Percentiles rank a stretch among this genome's conserved stretches.
These are phyloP conservation scores for Ormyrus thymus DNA, from an alignment of 2,888 invertebrate genomes.

Conservation along the genomic window DNA sequence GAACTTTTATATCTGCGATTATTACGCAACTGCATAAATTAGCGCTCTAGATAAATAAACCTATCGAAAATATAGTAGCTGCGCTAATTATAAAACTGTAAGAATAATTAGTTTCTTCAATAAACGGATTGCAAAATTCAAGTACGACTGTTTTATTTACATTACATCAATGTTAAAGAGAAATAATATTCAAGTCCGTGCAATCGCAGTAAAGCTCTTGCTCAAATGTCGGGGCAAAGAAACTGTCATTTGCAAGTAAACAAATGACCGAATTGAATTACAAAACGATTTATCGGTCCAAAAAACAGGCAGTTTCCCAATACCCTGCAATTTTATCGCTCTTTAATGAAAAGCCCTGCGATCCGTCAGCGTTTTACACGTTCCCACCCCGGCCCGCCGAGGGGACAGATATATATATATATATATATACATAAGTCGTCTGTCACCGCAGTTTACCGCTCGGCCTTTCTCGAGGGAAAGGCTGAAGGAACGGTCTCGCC, in stretches of 20 bases:
- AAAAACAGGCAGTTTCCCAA: not conserved
- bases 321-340: not conserved
- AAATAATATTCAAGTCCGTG: not conserved
- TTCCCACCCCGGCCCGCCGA: not conserved
- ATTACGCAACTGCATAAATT: too few species aligned
- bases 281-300: not conserved
- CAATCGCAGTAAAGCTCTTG: not conserved
- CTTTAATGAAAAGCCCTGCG: not conserved
- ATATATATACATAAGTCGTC: too few species aligned
- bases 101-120: too few species aligned
- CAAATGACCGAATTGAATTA: conserved; percentile 1
- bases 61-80: too few species aligned
- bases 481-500: not conserved
- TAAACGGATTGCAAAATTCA: too few species aligned
- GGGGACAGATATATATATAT: not conserved
- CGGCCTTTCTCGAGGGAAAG: conserved; percentile 22
- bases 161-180: not conserved
- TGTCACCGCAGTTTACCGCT: not conserved
- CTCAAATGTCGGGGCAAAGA: not conserved
- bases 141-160: too few species aligned
- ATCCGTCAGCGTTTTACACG: conserved; percentile 1
- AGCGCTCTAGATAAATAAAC: too few species aligned
- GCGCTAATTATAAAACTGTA: too few species aligned
- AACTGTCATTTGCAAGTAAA: not conserved
- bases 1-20: too few species aligned